Evolutionary conservation across 2,888 invertebrate genomes (phyloP), one percentile per base, ranked within the genome.

Genomic region (Trichacis sp.): DNA sequence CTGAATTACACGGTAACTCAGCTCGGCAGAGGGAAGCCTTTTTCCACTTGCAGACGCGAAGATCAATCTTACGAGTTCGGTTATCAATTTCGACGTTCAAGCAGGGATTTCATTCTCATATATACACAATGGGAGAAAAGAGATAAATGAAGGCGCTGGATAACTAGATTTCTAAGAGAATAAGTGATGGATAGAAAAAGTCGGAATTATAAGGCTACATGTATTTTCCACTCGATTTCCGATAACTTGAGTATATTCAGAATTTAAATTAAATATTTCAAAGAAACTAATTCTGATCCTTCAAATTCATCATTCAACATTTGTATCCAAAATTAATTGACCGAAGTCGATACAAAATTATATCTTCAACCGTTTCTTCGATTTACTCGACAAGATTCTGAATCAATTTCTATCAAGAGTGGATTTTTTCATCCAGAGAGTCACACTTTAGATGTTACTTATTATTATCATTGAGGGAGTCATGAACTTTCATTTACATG

Each of bases 41-140:
- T 60, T 64, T 53, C 61, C 64, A 50, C 46, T 15, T 46, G 52
- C 46, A 52, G 68, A 70, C 63, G 69, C 67, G 68, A 68, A 73
- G 75, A 77, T 77, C 76, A 76, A 73, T 76, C 73, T 72, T 69
- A 57, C 65, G 65, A 68, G 72, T 71, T 69, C 67, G 64, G 69
- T 69, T 69, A 73, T 75, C 76, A 73, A 71, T 73, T 69, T 69
- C 68, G 69, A 75, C 57, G 8, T 40, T 40, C 15, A 2, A 12
- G 12, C 14, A 15, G 14, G 14, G 40, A 2, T 40, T 40, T 40
- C 15, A 40, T 40, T 15, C 40, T 40, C 14, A n/a, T n/a, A 24
- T 15, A 15, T 15, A 15, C 15, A 40, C 12, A 40, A 14, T 40
- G 15, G 40, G 8, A 40, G 12, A n/a, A 40, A 15, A 40, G 15